A percentile compares a stretch with the other conserved stretches of the same genome.
phyloP scores from a whole-genome alignment of 2,797 vertebrate genomes.

The Capromys pilorides region DNA sequence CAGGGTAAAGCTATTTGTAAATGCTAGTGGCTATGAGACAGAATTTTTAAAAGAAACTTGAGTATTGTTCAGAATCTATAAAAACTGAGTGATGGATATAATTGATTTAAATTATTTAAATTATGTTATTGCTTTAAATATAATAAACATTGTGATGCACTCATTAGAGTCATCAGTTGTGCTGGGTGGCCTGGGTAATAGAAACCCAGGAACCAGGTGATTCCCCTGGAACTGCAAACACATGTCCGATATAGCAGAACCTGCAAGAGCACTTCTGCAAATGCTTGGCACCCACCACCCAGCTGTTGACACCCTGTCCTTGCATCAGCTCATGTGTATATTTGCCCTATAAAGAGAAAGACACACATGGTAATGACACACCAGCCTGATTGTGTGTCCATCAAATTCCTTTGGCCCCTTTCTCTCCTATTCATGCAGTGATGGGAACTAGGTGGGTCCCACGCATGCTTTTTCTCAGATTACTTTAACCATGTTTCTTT shows the following conservation, averaged over 20 bases:
- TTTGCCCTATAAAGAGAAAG: not conserved
- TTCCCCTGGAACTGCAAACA: not conserved
- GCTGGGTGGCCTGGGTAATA: not conserved
- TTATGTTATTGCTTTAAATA: constrained; percentile 1
- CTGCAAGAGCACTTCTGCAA: not conserved
- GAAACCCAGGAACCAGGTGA: not conserved
- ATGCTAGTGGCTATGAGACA: not conserved
- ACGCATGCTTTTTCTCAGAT: not conserved
- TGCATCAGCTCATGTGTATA: not conserved
- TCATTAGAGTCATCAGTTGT: not conserved
- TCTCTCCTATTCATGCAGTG: not conserved
- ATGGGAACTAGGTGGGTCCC: not conserved
- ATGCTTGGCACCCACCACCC: not conserved
- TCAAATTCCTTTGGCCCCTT: not conserved
- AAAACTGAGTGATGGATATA: not conserved
- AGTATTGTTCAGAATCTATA: not conserved
- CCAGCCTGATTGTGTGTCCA: rapidly evolving
- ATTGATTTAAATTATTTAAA: constrained; percentile 17
- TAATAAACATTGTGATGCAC: not conserved
- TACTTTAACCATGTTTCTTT: not conserved
- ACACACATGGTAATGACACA: not conserved
- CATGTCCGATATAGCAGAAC: not conserved
- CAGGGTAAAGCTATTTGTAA: not conserved
- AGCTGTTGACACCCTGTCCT: not conserved
- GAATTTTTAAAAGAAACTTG: not conserved